phyloP scores from a whole-genome alignment of 2,888 invertebrate genomes.

The Disparrhopalites patrizii region DNA sequence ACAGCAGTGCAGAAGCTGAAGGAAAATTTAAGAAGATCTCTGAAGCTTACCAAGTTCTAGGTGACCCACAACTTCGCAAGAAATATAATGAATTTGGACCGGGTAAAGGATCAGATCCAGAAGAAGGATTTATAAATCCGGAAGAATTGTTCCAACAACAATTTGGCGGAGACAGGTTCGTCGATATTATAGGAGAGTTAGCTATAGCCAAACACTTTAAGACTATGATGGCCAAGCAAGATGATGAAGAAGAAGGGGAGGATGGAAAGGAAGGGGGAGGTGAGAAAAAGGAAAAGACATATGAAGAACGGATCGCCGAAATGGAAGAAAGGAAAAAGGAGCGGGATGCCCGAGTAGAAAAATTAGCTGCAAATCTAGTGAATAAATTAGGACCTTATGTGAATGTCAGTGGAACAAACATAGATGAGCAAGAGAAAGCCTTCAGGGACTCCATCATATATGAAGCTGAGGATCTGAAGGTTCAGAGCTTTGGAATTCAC shows the following conservation, averaged over 20 bases:
- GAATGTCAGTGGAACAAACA: not conserved
- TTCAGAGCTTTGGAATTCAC: constrained; percentile 48
- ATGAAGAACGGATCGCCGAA: constrained; percentile 43
- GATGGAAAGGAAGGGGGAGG: constrained; percentile 22
- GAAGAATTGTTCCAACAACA: constrained; percentile 47
- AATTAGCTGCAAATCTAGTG: constrained; percentile 42
- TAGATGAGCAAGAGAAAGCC: constrained; percentile 29
- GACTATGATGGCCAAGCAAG: constrained; percentile 45
- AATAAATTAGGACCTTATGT: constrained; percentile 42
- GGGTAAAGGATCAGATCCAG: constrained; percentile 43
- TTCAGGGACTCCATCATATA: constrained; percentile 40
- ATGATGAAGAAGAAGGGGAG: constrained; percentile 37
- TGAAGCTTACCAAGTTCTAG: constrained; percentile 43
- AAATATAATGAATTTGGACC: constrained; percentile 48
- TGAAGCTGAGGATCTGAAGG: constrained; percentile 47
- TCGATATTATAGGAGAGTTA: constrained; percentile 47
- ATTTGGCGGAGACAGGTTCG: constrained; percentile 48
- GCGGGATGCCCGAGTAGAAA: constrained; percentile 41
- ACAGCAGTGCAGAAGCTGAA: constrained; percentile 34
- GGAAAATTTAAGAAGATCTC: constrained; percentile 44
- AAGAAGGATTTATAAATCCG: constrained; percentile 48
- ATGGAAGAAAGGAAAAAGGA: constrained; percentile 44
- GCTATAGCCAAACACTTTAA: constrained; percentile 48
- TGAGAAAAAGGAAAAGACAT: constrained; percentile 35
- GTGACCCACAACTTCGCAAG: constrained; percentile 42